Evolutionary conservation across 2,797 vertebrate species (phyloP).

Genomic region (Alauda arvensis): DNA sequence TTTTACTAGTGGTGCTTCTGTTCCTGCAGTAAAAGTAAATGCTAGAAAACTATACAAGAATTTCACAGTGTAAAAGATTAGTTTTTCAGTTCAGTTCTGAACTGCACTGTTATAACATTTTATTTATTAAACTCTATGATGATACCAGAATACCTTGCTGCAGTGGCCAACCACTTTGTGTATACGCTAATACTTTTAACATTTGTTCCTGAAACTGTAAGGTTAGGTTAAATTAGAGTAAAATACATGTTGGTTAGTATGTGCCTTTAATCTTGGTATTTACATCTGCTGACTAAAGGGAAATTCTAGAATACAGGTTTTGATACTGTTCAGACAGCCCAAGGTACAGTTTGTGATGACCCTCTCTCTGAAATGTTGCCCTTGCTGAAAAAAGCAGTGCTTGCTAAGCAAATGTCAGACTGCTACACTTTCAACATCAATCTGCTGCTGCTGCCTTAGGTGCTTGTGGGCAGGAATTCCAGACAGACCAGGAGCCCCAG

Average conservation of each 20-base stretch:
- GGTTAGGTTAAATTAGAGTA: not conserved
- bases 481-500: not conserved
- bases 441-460: not conserved
- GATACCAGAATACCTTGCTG: not conserved
- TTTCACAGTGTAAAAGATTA: not conserved
- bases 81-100: not conserved
- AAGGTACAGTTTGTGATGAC: not conserved
- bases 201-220: not conserved
- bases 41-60: not conserved
- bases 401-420: not conserved
- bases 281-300: not conserved
- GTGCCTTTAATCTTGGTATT: constrained; percentile 12
- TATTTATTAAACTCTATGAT: not conserved
- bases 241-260: not conserved
- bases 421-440: not conserved
- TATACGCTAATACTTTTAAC: not conserved
- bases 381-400: not conserved
- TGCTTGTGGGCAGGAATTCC: not conserved
- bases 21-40: not conserved
- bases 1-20: not conserved
- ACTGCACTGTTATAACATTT: not conserved
- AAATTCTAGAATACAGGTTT: not conserved
- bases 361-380: not conserved
- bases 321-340: not conserved
- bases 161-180: not conserved